Evolutionary conservation across 2,888 invertebrate species (phyloP).

Genomic region (Ectobius pallidus): DNA sequence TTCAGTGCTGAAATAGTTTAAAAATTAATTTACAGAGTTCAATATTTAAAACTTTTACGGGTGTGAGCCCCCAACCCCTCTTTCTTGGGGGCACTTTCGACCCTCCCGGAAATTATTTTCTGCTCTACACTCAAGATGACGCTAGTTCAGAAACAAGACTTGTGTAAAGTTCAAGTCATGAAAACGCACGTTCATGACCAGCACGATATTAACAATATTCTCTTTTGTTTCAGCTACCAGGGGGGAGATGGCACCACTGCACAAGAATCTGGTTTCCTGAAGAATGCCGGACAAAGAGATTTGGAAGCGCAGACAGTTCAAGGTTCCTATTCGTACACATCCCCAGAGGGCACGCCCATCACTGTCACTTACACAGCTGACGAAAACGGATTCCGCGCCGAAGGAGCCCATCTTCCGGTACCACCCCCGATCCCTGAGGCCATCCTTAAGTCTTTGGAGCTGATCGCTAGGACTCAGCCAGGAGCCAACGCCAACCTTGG

Average conservation of each 20-base stretch:
- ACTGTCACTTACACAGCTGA: constrained; percentile 60
- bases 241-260: constrained; percentile 53
- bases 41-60: too few relatives aligned
- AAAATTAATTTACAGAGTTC: too few relatives aligned
- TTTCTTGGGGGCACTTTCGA: too few relatives aligned
- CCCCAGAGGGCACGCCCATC: constrained; percentile 63
- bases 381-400: constrained; percentile 59
- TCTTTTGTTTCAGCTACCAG: constrained; percentile 51
- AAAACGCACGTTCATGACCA: too few relatives aligned
- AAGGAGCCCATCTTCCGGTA: constrained; percentile 58
- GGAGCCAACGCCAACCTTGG: constrained; percentile 12
- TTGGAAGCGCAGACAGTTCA: constrained; percentile 57
- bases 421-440: constrained; percentile 53
- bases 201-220: too few relatives aligned
- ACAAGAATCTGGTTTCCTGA: constrained; percentile 72
- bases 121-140: too few relatives aligned
- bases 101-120: too few relatives aligned
- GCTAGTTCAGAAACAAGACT: too few relatives aligned
- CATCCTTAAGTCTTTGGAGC: constrained; percentile 44
- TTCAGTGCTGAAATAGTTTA: too few relatives aligned
- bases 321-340: constrained; percentile 64
- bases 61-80: too few relatives aligned
- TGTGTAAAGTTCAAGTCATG: too few relatives aligned
- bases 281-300: constrained; percentile 63
- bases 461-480: constrained; percentile 37